Evolutionary conservation across 1,140 invertebrate species (phyloP).

Genomic region (Bombus polaris): DNA sequence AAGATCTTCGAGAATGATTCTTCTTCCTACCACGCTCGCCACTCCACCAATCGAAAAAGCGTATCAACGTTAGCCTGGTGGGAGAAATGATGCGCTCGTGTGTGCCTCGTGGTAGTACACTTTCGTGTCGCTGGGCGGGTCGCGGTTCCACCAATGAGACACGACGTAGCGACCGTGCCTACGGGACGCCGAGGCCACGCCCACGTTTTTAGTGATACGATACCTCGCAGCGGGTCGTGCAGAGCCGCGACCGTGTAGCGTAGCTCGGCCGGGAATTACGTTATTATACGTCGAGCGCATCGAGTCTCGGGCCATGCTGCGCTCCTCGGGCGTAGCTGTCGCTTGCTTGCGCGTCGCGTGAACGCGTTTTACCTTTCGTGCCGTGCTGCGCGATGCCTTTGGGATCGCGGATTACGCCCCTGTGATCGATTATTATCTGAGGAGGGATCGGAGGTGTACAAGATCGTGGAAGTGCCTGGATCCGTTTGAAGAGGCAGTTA

Average conservation of each 20-base stretch:
- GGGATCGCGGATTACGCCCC: conserved; percentile 8
- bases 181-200: conserved; percentile 7
- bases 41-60: conserved; percentile 49
- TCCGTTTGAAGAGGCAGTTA: conserved; percentile 12
- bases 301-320: conserved; percentile 52
- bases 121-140: conserved; percentile 40
- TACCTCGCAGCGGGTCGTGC: background rate
- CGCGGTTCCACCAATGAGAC: conserved; percentile 44
- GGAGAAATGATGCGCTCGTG: conserved; percentile 32
- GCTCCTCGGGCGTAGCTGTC: conserved; percentile 60
- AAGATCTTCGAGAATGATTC: conserved; percentile 45
- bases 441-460: background rate
- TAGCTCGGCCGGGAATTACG: conserved; percentile 53
- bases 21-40: background rate
- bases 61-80: background rate
- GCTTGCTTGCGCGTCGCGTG: conserved; percentile 52
- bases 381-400: conserved; percentile 22
- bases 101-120: conserved; percentile 43
- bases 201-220: conserved; percentile 10
- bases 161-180: background rate
- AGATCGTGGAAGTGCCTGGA: background rate
- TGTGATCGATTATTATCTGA: conserved; percentile 33
- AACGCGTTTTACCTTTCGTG: conserved; percentile 16
- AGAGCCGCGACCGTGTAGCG: conserved; percentile 3
- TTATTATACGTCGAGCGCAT: conserved; percentile 53